phyloP scores from a whole-genome alignment of 1,140 invertebrate species.

The Meteorus sp. region DNA sequence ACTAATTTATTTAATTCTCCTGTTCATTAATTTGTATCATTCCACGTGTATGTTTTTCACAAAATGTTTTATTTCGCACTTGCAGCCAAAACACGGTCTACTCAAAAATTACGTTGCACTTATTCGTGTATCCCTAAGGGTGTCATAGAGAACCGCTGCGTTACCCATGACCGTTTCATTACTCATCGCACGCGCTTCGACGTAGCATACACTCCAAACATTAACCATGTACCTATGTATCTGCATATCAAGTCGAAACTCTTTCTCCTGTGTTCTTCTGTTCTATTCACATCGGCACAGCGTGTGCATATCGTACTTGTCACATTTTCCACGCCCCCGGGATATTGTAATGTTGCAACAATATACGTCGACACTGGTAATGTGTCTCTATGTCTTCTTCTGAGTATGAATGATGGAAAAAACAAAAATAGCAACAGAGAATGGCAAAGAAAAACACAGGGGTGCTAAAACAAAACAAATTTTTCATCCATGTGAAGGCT shows the following conservation, averaged over 20 bases:
- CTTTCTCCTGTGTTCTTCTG: background rate
- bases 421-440: too few relatives aligned
- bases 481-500: too few relatives aligned
- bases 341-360: slow-evolving; percentile 4
- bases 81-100: too few relatives aligned
- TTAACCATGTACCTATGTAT: background rate
- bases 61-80: too few relatives aligned
- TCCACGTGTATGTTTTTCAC: too few relatives aligned
- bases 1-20: too few relatives aligned
- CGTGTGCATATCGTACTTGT: background rate
- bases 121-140: slow-evolving; percentile 36
- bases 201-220: background rate
- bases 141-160: slow-evolving; percentile 38
- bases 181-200: slow-evolving; percentile 37
- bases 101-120: too few relatives aligned
- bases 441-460: too few relatives aligned
- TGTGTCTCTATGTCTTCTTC: background rate
- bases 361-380: background rate
- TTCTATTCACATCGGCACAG: background rate
- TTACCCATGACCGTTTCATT: slow-evolving; percentile 41
- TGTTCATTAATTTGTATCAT: too few relatives aligned
- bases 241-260: background rate
- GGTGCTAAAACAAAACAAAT: too few relatives aligned
- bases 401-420: background rate
- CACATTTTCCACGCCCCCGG: background rate